These are phyloP conservation scores for Melanophora roralis DNA, from an alignment of 2,888 invertebrate species.

Conservation along the genomic window DNA sequence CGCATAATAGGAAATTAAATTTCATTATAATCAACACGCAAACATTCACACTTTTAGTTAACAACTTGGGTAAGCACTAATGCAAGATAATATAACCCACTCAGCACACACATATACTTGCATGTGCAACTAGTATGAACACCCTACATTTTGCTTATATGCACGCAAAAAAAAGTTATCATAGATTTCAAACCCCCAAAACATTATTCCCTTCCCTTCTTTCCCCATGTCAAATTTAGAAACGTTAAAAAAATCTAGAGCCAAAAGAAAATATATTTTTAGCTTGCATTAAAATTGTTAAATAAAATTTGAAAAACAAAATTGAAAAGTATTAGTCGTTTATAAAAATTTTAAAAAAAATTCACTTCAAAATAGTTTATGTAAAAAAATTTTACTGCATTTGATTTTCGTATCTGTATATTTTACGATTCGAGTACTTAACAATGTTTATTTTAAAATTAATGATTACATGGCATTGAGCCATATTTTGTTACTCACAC, in stretches of 20 bases:
- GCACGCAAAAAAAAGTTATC: too few species aligned
- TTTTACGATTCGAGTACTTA: conserved; percentile 36
- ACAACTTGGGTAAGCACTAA: background rate
- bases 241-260: conserved; percentile 3
- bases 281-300: background rate
- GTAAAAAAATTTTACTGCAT: too few species aligned
- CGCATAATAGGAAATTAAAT: conserved; percentile 56
- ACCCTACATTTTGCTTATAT: too few species aligned
- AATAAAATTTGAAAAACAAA: background rate
- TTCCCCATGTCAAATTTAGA: background rate
- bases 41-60: background rate
- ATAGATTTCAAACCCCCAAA: too few species aligned
- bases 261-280: conserved; percentile 28
- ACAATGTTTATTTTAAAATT: conserved; percentile 50
- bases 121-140: too few species aligned
- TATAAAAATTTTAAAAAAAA: too few species aligned
- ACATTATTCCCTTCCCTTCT: too few species aligned
- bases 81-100: background rate
- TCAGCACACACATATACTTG: background rate
- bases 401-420: background rate
- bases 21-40: conserved; percentile 51
- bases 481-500: conserved; percentile 35
- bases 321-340: background rate
- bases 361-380: too few species aligned
- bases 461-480: conserved; percentile 60